Conservation (phyloP, 2,797 vertebrate genomes). For the Diplodus puntazzo region DNA sequence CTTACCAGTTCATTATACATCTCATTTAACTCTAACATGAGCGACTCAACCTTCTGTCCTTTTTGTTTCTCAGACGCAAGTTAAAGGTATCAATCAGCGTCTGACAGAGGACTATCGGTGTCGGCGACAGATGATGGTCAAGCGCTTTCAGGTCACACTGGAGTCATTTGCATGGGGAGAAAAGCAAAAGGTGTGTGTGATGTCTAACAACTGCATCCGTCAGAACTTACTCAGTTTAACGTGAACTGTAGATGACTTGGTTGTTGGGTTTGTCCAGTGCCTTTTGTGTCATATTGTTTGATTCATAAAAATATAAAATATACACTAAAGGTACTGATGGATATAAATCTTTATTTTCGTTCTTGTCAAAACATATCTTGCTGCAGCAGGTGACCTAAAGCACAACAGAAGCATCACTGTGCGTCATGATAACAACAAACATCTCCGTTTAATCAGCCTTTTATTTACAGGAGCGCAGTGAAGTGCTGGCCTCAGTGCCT, state of each 20-base stretch:
- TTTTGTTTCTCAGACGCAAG: conserved; percentile 50
- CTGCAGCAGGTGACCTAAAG: background rate
- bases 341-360: too few relatives aligned
- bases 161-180: conserved; percentile 93
- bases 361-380: background rate
- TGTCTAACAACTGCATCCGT: background rate
- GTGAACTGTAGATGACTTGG: background rate
- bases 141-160: conserved; percentile 89
- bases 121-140: conserved; percentile 89
- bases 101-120: conserved; percentile 86
- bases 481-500: conserved; percentile 79
- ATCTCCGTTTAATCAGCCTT: background rate
- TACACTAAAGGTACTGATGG: background rate
- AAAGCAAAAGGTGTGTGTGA: conserved; percentile 83
- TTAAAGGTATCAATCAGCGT: conserved; percentile 74
- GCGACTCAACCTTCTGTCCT: background rate
- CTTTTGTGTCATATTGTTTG: background rate
- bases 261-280: background rate
- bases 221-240: background rate
- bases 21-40: background rate
- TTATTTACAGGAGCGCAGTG: conserved; percentile 78
- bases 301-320: background rate
- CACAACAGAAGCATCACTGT: background rate
- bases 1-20: background rate
- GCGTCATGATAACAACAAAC: background rate